Evolutionary conservation across 2,113 vertebrate species (phyloP).

Genomic region (Raja brachyura): DNA sequence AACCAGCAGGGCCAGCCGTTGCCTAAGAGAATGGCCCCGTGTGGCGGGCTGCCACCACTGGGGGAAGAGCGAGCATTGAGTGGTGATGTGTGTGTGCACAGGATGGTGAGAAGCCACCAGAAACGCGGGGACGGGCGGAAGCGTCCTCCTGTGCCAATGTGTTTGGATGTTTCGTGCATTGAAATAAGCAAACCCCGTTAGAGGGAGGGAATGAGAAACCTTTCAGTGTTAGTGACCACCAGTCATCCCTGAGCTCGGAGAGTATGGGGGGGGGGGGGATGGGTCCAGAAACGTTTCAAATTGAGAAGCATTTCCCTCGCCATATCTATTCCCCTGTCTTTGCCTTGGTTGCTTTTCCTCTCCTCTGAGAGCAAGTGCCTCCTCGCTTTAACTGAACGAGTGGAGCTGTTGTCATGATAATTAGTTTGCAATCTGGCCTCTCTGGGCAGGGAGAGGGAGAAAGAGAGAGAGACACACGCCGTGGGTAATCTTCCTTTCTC

Average conservation of each 20-base stretch:
- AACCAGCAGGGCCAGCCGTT: background rate
- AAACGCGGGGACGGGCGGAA: background rate
- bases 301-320: background rate
- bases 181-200: background rate
- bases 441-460: background rate
- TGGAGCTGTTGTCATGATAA: conserved; percentile 23
- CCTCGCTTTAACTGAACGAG: conserved; percentile 19
- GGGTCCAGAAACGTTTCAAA: background rate
- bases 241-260: background rate
- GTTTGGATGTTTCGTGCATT: background rate
- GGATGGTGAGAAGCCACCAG: background rate
- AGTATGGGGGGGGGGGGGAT: background rate
- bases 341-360: background rate
- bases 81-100: background rate
- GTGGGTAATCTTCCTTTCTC: background rate
- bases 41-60: background rate
- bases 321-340: background rate
- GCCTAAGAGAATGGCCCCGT: background rate
- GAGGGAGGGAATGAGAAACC: background rate
- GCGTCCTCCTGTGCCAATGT: background rate
- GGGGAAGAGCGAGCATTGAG: background rate
- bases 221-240: background rate
- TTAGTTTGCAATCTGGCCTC: background rate
- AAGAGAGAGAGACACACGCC: background rate
- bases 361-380: background rate